These are phyloP conservation scores for Agrilus planipennis DNA, from an alignment of 1,140 invertebrate genomes.

Conservation along the genomic window DNA sequence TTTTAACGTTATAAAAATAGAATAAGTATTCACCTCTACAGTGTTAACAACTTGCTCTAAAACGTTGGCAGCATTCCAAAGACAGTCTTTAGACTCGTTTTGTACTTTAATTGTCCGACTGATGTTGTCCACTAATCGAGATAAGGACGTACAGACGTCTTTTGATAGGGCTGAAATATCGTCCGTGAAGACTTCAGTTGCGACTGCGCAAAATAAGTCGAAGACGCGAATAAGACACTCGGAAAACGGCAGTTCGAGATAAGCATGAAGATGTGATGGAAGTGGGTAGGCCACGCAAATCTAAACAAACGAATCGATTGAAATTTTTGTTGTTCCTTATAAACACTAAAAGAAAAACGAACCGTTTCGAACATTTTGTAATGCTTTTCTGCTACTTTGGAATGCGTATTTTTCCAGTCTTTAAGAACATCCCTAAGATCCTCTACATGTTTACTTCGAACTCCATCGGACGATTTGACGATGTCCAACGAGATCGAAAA, in stretches of 20 bases:
- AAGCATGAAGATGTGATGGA: slow-evolving; percentile 22
- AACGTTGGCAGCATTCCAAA: slow-evolving; percentile 15
- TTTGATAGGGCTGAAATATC: slow-evolving; percentile 11
- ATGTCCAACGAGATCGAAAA: slow-evolving; percentile 15
- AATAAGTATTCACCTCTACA: slow-evolving; percentile 23
- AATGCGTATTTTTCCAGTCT: slow-evolving; percentile 21
- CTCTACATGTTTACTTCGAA: slow-evolving; percentile 17
- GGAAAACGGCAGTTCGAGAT: slow-evolving; percentile 18
- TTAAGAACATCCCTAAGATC: slow-evolving; percentile 16
- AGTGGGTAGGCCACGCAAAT: too few relatives aligned
- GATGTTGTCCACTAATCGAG: slow-evolving; percentile 12
- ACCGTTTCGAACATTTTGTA: too few relatives aligned
- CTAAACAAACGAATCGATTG: too few relatives aligned
- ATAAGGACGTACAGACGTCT: slow-evolving; percentile 13
- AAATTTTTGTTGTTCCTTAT: too few relatives aligned
- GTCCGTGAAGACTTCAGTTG: slow-evolving; percentile 12
- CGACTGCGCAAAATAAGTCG: slow-evolving; percentile 16
- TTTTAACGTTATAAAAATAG: not conserved
- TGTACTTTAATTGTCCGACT: slow-evolving; percentile 3
- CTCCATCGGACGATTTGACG: slow-evolving; percentile 19
- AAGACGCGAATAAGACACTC: slow-evolving; percentile 18
- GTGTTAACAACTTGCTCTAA: slow-evolving; percentile 24
- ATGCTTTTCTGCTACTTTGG: slow-evolving; percentile 9
- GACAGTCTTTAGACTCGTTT: slow-evolving; percentile 14
- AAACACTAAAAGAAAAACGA: too few relatives aligned